phyloP scores from a whole-genome alignment of 2,797 vertebrate species.

The Catostomus latipinnis region DNA sequence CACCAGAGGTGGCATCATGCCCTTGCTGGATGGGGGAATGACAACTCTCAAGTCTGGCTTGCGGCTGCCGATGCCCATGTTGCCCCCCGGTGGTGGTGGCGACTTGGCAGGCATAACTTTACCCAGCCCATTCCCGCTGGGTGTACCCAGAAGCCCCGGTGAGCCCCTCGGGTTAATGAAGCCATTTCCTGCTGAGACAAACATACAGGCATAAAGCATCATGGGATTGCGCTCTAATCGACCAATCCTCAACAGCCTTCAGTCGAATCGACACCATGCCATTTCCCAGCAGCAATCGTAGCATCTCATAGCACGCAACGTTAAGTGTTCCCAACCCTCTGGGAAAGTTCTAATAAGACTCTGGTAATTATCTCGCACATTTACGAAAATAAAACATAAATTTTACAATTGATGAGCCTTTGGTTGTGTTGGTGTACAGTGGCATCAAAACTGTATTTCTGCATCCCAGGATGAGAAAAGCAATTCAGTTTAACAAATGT shows the following conservation, averaged over 20 bases:
- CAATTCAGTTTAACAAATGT: slow-evolving; percentile 82
- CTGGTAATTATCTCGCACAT: slow-evolving; percentile 81
- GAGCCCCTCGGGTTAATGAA: slow-evolving; percentile 96
- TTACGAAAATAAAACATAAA: slow-evolving; percentile 84
- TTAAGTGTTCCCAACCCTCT: slow-evolving; percentile 82
- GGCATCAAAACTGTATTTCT: slow-evolving; percentile 76
- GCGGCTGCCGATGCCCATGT: slow-evolving; percentile 90
- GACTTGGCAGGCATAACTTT: slow-evolving; percentile 98
- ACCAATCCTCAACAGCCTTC: slow-evolving; percentile 69
- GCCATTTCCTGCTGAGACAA: slow-evolving; percentile 89
- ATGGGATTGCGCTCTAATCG: slow-evolving; percentile 66
- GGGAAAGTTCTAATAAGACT: slow-evolving; percentile 83
- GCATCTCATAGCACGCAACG: slow-evolving; percentile 72
- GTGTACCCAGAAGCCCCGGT: slow-evolving; percentile 87
- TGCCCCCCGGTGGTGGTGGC: slow-evolving; percentile 92
- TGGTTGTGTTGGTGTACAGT: slow-evolving; percentile 80
- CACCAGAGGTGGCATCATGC: slow-evolving; percentile 98
- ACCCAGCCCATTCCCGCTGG: slow-evolving; percentile 91
- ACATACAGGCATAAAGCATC: slow-evolving; percentile 74
- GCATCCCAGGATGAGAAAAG: slow-evolving; percentile 75
- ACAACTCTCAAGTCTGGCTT: slow-evolving; percentile 98
- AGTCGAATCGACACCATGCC: slow-evolving; percentile 67
- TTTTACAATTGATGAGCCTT: slow-evolving; percentile 85
- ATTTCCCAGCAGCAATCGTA: slow-evolving; percentile 66
- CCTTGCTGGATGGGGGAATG: slow-evolving; percentile 96